These are phyloP conservation scores for Drosophila pseudotalamancana DNA, from an alignment of 2,888 invertebrate genomes.

Conservation along the genomic window DNA sequence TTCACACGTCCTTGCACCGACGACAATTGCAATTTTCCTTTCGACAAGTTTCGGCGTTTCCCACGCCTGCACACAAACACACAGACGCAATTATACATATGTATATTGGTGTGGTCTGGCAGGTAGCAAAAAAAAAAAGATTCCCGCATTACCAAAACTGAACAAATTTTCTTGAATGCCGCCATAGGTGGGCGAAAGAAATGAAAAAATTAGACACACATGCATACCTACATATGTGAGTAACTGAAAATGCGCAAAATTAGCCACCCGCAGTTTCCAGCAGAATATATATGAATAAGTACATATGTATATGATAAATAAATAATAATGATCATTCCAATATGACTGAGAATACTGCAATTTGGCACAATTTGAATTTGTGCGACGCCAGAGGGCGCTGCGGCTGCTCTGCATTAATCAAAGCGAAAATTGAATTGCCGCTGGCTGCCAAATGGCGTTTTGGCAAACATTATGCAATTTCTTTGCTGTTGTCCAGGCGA, in stretches of 20 bases:
- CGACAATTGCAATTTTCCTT: constrained; percentile 64
- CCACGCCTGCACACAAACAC: constrained; percentile 59
- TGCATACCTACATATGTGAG: constrained; percentile 9
- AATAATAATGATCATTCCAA: constrained; percentile 38
- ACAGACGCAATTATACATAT: background rate
- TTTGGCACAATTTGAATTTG: constrained; percentile 53
- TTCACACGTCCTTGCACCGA: constrained; percentile 64
- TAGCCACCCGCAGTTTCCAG: constrained; percentile 63
- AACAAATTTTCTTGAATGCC: constrained; percentile 56
- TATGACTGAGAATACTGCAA: constrained; percentile 39
- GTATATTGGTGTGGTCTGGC: constrained; percentile 8
- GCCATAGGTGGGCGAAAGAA: constrained; percentile 64
- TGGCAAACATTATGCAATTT: constrained; percentile 69
- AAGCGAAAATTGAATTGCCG: constrained; percentile 43
- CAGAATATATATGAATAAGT: constrained; percentile 31
- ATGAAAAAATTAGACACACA: constrained; percentile 48
- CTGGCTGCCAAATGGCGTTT: constrained; percentile 49
- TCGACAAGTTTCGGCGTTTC: constrained; percentile 54
- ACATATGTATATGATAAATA: constrained; percentile 29
- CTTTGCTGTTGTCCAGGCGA: constrained; percentile 24
- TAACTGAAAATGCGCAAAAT: constrained; percentile 61
- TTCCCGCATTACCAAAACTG: constrained; percentile 51
- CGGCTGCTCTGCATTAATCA: constrained; percentile 39
- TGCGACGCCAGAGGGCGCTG: constrained; percentile 32
- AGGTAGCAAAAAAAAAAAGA: constrained; percentile 53